These are phyloP conservation scores for Protosalanx chinensis DNA, from an alignment of 2,797 vertebrate genomes.

Conservation along the genomic window DNA sequence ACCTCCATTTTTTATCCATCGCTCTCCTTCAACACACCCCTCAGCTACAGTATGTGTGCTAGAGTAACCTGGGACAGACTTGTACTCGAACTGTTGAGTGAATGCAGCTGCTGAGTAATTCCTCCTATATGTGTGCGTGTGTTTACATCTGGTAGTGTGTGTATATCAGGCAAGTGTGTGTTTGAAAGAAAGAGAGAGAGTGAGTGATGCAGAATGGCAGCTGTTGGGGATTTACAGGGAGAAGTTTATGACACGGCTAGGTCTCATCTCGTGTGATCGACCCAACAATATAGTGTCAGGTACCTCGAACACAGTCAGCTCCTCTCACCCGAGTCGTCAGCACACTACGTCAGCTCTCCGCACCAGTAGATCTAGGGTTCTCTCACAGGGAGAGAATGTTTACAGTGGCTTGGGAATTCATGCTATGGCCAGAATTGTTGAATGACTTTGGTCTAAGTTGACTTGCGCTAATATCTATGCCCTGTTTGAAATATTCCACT, in stretches of 20 bases:
- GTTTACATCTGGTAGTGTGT: too few relatives aligned
- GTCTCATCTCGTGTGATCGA: constrained; percentile 67
- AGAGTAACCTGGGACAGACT: constrained; percentile 62
- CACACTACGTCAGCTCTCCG: constrained; percentile 15
- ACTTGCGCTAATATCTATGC: background rate
- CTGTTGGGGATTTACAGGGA: constrained; percentile 74
- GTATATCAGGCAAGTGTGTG: background rate
- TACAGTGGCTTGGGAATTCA: constrained; percentile 4
- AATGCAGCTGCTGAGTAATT: constrained; percentile 68
- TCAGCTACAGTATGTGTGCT: constrained; percentile 29
- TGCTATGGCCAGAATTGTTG: background rate
- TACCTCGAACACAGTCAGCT: constrained; percentile 71
- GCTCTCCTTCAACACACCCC: constrained; percentile 17
- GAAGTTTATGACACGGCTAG: constrained; percentile 70
- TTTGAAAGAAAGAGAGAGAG: constrained; percentile 43
- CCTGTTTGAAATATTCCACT: background rate
- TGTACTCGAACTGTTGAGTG: constrained; percentile 50
- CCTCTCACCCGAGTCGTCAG: constrained; percentile 29
- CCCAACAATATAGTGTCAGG: constrained; percentile 71
- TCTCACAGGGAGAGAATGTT: constrained; percentile 40
- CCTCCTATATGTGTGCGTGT: constrained; percentile 48
- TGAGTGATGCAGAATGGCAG: constrained; percentile 70
- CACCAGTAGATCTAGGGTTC: constrained; percentile 2
- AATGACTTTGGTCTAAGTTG: background rate
- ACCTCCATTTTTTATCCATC: constrained; percentile 5